These are phyloP conservation scores for Falcunculus frontatus DNA, from an alignment of 2,113 vertebrate species.

Conservation along the genomic window DNA sequence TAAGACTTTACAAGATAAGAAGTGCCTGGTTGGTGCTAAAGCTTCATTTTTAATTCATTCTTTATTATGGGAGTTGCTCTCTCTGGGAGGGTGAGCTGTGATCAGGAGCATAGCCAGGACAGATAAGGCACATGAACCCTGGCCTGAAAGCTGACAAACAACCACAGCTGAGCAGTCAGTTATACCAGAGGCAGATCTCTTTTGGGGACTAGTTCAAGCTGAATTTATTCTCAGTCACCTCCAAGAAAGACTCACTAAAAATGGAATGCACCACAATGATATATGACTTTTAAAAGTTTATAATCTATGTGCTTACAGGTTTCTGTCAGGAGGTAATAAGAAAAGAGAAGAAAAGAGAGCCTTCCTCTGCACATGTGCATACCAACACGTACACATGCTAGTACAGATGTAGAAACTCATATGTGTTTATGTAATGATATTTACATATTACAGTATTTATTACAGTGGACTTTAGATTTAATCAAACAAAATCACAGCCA, in stretches of 20 bases:
- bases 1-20: constrained; percentile 45
- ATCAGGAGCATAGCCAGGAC: constrained; percentile 38
- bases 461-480: neutral
- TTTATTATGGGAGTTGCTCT: constrained; percentile 35
- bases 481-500: neutral
- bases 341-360: neutral
- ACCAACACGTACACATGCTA: neutral
- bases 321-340: neutral
- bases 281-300: neutral
- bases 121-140: constrained; percentile 13
- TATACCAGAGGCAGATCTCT: neutral
- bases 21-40: constrained; percentile 42
- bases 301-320: neutral
- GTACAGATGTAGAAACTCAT: neutral
- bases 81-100: constrained; percentile 20
- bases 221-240: constrained; percentile 17
- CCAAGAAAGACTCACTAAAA: neutral
- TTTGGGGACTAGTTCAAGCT: neutral
- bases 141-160: neutral
- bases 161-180: neutral
- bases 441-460: neutral
- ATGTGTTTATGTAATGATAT: neutral
- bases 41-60: constrained; percentile 47
- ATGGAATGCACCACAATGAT: neutral
- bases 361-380: neutral